Conservation (phyloP, 2,113 vertebrate species). For the Neogobius melanostomus region DNA sequence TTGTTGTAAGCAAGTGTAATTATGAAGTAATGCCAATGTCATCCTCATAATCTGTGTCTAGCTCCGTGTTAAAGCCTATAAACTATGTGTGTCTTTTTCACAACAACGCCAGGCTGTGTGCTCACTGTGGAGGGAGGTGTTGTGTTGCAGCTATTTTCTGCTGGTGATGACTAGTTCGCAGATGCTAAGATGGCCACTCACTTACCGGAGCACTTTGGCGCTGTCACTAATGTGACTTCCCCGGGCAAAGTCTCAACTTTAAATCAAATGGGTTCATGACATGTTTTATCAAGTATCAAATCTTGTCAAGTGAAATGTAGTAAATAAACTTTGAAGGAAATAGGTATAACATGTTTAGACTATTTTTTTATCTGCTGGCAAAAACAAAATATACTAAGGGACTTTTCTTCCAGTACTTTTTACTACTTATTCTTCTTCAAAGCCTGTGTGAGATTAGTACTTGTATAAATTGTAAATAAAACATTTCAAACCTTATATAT, state of each 20-base stretch:
- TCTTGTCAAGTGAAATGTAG: too few species aligned
- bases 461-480: too few species aligned
- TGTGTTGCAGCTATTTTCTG: slow-evolving; percentile 78
- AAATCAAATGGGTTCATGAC: not conserved
- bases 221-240: slow-evolving; percentile 37
- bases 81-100: slow-evolving; percentile 32
- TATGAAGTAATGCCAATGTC: slow-evolving; percentile 4
- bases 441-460: too few species aligned
- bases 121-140: slow-evolving; percentile 48
- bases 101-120: slow-evolving; percentile 40
- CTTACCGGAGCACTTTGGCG: slow-evolving; percentile 24
- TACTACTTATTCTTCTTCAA: too few species aligned
- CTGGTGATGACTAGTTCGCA: slow-evolving; percentile 68
- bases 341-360: too few species aligned
- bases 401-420: too few species aligned
- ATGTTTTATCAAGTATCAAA: not conserved
- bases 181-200: slow-evolving; percentile 55
- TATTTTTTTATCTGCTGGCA: too few species aligned
- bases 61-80: slow-evolving; percentile 24
- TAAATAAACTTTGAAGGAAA: too few species aligned
- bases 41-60: slow-evolving; percentile 16
- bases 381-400: too few species aligned
- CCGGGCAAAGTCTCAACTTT: slow-evolving; percentile 11
- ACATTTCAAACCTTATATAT: too few species aligned
- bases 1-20: not conserved